These are phyloP conservation scores for Trachelipus rathkii DNA, from an alignment of 1,140 invertebrate genomes.

Conservation along the genomic window DNA sequence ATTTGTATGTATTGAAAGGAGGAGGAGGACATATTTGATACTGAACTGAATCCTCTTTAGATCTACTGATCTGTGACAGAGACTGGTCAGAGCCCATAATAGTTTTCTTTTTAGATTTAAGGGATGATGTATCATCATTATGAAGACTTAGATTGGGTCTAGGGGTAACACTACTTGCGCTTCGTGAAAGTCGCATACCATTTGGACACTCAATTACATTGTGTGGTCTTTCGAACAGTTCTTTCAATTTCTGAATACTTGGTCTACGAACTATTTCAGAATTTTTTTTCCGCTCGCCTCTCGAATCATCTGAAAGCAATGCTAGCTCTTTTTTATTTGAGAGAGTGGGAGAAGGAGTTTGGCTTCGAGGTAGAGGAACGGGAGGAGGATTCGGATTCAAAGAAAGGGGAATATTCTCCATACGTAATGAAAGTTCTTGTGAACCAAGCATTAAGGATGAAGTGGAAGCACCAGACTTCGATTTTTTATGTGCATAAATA, in stretches of 20 bases:
- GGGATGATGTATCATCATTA: constrained; percentile 38
- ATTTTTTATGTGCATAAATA: not conserved
- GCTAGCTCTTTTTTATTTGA: constrained; percentile 21
- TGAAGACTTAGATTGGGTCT: constrained; percentile 44
- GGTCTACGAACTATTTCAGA: constrained; percentile 50
- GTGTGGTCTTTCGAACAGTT: constrained; percentile 53
- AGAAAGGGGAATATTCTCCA: constrained; percentile 24
- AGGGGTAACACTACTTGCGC: constrained; percentile 39
- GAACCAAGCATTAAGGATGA: not conserved
- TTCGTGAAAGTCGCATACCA: constrained; percentile 28
- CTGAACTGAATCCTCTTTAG: not conserved
- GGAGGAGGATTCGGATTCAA: constrained; percentile 31
- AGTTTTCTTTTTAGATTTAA: constrained; percentile 41
- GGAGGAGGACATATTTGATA: constrained; percentile 26
- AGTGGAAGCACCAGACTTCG: not conserved
- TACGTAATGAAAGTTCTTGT: not conserved
- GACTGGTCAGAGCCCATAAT: constrained; percentile 42
- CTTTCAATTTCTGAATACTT: constrained; percentile 54
- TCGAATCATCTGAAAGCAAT: constrained; percentile 12
- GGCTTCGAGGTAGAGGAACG: constrained; percentile 28
- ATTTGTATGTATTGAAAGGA: not conserved
- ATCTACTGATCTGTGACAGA: not conserved
- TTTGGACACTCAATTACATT: not conserved
- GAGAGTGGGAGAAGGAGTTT: constrained; percentile 37
- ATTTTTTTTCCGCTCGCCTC: constrained; percentile 42